These are phyloP conservation scores for Helogale parvula DNA, from an alignment of 2,113 vertebrate species.

Conservation along the genomic window DNA sequence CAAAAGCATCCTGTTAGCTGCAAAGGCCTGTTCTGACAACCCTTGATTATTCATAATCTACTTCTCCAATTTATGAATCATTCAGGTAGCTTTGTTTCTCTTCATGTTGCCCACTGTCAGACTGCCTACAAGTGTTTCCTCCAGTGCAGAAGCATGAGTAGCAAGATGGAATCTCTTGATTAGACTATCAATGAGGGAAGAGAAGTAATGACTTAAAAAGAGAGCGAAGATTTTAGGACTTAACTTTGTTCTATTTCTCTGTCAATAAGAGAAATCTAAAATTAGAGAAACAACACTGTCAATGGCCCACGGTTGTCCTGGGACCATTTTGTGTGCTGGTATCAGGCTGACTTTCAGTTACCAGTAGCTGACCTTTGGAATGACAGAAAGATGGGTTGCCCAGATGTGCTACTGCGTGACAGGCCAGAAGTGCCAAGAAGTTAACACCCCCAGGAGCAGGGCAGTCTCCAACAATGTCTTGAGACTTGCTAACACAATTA, in stretches of 20 bases:
- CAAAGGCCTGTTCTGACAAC: not conserved
- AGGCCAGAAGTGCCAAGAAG: not conserved
- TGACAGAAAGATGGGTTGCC: not conserved
- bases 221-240: not conserved
- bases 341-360: not conserved
- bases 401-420: not conserved
- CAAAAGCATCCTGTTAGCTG: not conserved
- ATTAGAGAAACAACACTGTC: not conserved
- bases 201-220: not conserved
- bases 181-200: not conserved
- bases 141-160: not conserved
- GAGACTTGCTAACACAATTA: not conserved
- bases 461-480: not conserved
- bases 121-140: not conserved
- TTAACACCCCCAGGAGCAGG: not conserved
- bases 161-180: conserved; percentile 18
- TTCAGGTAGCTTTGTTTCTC: conserved; percentile 3
- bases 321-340: not conserved
- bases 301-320: not conserved
- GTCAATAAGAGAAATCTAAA: not conserved
- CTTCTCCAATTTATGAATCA: conserved; percentile 44
- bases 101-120: not conserved
- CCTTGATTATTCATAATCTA: not conserved
- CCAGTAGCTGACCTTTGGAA: not conserved
- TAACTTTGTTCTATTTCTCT: not conserved